Conservation (phyloP, 1,140 invertebrate genomes). For the Metopolophium dirhodum region DNA sequence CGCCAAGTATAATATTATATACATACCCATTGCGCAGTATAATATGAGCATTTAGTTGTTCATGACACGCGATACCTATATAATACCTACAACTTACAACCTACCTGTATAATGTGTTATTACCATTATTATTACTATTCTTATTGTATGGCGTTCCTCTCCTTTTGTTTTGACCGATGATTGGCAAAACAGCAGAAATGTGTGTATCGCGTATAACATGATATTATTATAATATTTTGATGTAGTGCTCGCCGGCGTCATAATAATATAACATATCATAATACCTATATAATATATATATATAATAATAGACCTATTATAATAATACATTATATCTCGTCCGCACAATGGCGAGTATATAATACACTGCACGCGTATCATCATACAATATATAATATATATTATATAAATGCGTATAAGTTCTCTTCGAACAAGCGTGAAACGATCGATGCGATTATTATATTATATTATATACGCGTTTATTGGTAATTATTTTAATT, state of each 20-base stretch:
- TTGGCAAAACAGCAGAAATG: not conserved
- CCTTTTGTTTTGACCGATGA: not conserved
- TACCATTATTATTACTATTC: not conserved
- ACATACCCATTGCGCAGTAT: too few relatives aligned
- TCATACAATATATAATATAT: too few relatives aligned
- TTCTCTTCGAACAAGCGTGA: not conserved
- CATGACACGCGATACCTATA: not conserved
- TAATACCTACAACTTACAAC: too few relatives aligned
- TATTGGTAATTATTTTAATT: not conserved
- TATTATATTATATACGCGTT: not conserved
- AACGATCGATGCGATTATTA: not conserved
- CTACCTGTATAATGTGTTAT: too few relatives aligned
- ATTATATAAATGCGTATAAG: too few relatives aligned
- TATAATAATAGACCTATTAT: not conserved
- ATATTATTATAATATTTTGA: not conserved
- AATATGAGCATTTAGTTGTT: not conserved
- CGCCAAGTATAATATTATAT: too few relatives aligned
- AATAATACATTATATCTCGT: not conserved
- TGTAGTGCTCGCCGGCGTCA: not conserved
- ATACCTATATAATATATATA: too few relatives aligned
- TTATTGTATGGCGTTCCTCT: not conserved
- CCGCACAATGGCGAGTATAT: not conserved
- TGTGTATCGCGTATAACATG: not conserved
- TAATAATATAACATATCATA: not conserved
- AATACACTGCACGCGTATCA: too few relatives aligned